Conservation (phyloP, 2,113 vertebrate genomes). For the Gobio gobio region DNA sequence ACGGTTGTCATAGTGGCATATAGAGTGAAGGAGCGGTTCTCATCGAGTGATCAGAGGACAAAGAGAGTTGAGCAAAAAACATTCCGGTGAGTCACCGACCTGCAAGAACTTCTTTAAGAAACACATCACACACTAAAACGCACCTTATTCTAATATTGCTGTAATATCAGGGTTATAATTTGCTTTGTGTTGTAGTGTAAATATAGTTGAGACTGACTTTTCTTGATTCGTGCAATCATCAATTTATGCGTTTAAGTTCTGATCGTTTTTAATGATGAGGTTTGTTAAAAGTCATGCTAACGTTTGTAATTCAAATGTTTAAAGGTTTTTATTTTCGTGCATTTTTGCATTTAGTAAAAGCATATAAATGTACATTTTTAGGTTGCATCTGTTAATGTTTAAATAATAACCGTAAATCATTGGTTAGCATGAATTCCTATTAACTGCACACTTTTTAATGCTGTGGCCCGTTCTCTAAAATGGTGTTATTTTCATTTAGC, state of each 20-base stretch:
- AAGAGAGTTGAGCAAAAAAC: slow-evolving; percentile 16
- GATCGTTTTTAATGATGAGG: not conserved
- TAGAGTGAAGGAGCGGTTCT: slow-evolving; percentile 15
- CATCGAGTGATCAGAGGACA: slow-evolving; percentile 25
- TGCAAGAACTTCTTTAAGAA: not conserved
- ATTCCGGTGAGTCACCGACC: slow-evolving; percentile 43
- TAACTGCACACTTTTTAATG: not conserved
- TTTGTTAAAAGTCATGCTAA: not conserved
- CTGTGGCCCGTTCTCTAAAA: not conserved
- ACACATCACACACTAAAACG: not conserved
- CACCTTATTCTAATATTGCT: not conserved
- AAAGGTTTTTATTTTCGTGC: not conserved
- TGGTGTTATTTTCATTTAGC: no score
- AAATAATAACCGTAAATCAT: not conserved
- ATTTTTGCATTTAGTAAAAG: not conserved
- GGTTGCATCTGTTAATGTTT: not conserved
- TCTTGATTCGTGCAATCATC: not conserved
- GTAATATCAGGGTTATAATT: not conserved
- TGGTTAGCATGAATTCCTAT: not conserved
- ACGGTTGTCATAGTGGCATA: not conserved
- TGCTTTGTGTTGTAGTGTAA: not conserved
- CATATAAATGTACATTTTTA: not conserved
- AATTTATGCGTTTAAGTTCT: not conserved
- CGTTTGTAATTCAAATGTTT: not conserved
- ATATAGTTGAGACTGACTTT: not conserved